Conservation (phyloP, 35 echinoderm and acorn worm genomes). For the Amphiura filiformis region DNA sequence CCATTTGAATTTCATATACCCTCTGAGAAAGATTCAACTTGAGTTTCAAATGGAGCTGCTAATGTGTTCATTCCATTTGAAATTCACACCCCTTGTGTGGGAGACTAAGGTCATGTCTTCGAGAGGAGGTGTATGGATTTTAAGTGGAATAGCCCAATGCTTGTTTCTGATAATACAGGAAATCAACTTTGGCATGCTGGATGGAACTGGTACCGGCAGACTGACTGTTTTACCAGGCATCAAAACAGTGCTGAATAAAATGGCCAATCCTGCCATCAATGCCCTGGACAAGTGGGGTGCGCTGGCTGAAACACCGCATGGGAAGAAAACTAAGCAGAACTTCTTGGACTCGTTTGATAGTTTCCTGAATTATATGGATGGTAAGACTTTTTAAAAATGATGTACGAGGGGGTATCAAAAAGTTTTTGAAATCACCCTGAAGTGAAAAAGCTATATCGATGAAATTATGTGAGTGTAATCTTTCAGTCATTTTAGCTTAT, state of each 20-base stretch:
- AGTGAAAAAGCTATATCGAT: no score
- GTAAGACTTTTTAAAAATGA: conserved; percentile 40
- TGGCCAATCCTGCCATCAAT: conserved; percentile 66
- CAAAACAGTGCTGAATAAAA: conserved; percentile 48
- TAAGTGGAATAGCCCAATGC: no score
- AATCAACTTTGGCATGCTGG: conserved; percentile 63
- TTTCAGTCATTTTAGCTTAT: no score
- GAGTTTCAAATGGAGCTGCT: no score
- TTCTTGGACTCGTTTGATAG: conserved; percentile 88
- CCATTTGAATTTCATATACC: no score
- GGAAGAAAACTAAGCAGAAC: conserved; percentile 76
- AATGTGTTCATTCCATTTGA: no score
- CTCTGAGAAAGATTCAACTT: no score
- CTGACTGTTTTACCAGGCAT: conserved; percentile 63
- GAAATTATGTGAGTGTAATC: no score
- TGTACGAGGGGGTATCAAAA: no score
- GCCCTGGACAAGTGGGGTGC: conserved; percentile 66
- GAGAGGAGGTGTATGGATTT: no score
- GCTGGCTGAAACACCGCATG: conserved; percentile 82
- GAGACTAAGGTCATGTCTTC: no score
- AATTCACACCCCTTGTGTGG: no score
- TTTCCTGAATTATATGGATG: conserved; percentile 75
- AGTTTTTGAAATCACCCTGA: background rate
- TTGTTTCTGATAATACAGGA: conserved; percentile 67
- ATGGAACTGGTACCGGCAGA: conserved; percentile 32